A percentile compares a stretch with the other conserved stretches of the same genome.
These are phyloP conservation scores for Melanotaenia trifasciata DNA, from an alignment of 2,797 vertebrate genomes.

Conservation along the genomic window DNA sequence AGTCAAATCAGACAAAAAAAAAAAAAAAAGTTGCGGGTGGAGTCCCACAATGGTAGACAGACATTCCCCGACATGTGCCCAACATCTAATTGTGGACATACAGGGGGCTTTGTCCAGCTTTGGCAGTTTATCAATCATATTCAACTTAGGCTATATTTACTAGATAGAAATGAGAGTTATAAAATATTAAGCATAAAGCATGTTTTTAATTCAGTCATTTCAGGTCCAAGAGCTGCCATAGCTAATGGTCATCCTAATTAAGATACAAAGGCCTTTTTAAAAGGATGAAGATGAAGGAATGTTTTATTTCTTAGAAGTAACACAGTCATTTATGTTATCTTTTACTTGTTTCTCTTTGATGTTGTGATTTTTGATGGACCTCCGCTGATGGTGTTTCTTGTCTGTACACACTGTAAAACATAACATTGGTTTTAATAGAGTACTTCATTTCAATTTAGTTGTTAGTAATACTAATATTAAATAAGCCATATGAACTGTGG, in stretches of 20 bases:
- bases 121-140: background rate
- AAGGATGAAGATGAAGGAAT: background rate
- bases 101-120: too few relatives aligned
- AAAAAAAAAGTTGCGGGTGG: too few relatives aligned
- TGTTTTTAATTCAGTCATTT: background rate
- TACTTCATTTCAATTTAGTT: too few relatives aligned
- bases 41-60: too few relatives aligned
- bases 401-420: background rate
- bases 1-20: too few relatives aligned
- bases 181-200: background rate
- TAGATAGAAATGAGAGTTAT: background rate
- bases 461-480: too few relatives aligned
- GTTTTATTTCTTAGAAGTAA: background rate
- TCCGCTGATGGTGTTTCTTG: background rate
- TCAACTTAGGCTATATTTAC: background rate
- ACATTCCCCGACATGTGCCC: too few relatives aligned
- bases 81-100: too few relatives aligned
- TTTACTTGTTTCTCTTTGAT: background rate
- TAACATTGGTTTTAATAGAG: too few relatives aligned
- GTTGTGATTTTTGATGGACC: background rate
- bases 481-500: too few relatives aligned
- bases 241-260: background rate
- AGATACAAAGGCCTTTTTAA: background rate
- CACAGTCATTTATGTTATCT: background rate
- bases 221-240: background rate